Evolutionary conservation across 2,888 invertebrate species (phyloP), one percentile per base, ranked within the genome.

Genomic region (Melipona beecheii): DNA sequence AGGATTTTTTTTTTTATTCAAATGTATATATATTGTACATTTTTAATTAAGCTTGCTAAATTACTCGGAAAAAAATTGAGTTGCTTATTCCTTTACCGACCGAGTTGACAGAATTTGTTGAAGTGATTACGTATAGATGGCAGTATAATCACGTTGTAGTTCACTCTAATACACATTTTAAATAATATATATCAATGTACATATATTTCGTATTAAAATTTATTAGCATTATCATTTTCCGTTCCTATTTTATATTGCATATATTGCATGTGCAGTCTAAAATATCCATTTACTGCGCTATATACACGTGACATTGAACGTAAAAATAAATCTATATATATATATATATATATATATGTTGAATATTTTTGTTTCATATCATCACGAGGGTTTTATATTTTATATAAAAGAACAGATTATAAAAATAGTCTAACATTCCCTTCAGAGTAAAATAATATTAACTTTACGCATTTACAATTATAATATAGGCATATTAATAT

Each of bases 11-110:
- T 36, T 21, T 65, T 65, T 65, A 36, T 5, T 5, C 36, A 24
- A 24, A 5, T 43, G 43, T 9, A 43, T 24, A 4, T 49, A 13
- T 2, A 27, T 72, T 27, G 5, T 52, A n/a, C 11, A 13, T 31
- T 31, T 19, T 36, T 24, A 71, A 31, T 52, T 21, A 24, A 21
- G 36, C 17, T 36, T 70, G 13, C 2, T 52, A 52, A 52, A 24
- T 3, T 64, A 15, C 17, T 11, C 24, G 1, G 13, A 36, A 19
- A 72, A 24, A 9, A 4, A 56, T 56, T 31, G 4, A 24, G 56
- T 17, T 49, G 17, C 21, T 49, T 4, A 21, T 27, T 65, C 4
- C 2, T 58, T 82, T 83, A 83, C 60, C 83, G 83, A 74, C 83
- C 0, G 83, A 71, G 65, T 49, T 15, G 15, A 2, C 15, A 2